These are phyloP conservation scores for Pachyrhynchus sulphureomaculatus DNA, from an alignment of 1,140 invertebrate genomes.

Conservation along the genomic window DNA sequence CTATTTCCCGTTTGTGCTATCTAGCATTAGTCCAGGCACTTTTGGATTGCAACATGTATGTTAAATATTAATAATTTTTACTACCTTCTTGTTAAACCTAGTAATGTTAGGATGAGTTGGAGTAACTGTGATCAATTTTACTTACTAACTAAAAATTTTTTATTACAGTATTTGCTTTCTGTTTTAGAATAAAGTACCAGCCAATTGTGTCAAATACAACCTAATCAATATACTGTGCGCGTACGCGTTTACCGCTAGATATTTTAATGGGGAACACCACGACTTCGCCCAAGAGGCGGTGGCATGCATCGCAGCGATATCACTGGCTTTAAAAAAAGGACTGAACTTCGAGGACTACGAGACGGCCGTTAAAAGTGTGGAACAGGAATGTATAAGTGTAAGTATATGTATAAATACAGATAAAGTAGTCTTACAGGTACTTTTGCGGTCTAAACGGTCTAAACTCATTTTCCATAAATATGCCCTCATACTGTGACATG, in stretches of 20 bases:
- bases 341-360: constrained; percentile 61
- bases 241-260: constrained; percentile 65
- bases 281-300: constrained; percentile 60
- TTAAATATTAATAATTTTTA: too few relatives aligned
- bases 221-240: constrained; percentile 68
- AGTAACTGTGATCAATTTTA: too few relatives aligned
- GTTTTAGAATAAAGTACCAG: constrained; percentile 63
- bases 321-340: constrained; percentile 61
- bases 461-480: not conserved
- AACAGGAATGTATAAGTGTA: constrained; percentile 59
- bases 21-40: too few relatives aligned
- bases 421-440: not conserved
- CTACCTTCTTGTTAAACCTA: too few relatives aligned
- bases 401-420: constrained; percentile 27
- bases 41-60: too few relatives aligned
- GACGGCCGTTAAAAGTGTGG: constrained; percentile 63
- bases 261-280: constrained; percentile 71
- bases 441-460: too few relatives aligned
- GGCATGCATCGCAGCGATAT: constrained; percentile 59
- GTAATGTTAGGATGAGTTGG: too few relatives aligned
- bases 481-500: too few relatives aligned
- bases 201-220: constrained; percentile 66
- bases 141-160: too few relatives aligned
- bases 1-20: too few relatives aligned
- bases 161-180: too few relatives aligned